Conservation (phyloP, 2,113 vertebrate species). For the Pseudopodoces humilis region DNA sequence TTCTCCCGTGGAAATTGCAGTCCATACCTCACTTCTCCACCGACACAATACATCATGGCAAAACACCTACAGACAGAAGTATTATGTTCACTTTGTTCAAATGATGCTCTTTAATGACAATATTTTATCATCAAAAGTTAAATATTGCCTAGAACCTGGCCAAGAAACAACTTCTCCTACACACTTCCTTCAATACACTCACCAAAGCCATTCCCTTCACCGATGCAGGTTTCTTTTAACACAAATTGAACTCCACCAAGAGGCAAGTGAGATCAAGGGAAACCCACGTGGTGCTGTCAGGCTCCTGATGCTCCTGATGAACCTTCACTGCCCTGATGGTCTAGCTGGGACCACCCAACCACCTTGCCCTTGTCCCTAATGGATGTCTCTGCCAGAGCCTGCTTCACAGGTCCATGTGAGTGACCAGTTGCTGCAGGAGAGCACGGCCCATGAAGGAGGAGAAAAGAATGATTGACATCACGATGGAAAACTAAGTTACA, state of each 20-base stretch:
- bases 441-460: neutral
- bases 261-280: neutral
- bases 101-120: neutral
- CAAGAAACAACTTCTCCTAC: neutral
- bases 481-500: neutral
- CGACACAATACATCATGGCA: accelerated
- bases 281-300: accelerated
- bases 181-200: neutral
- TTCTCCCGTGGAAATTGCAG: neutral
- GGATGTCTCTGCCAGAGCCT: neutral
- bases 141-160: neutral
- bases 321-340: neutral
- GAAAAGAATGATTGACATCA: neutral
- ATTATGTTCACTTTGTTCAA: neutral
- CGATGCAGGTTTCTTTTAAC: neutral
- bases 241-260: neutral
- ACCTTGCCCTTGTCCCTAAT: neutral
- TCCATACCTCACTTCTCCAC: neutral
- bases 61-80: neutral
- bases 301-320: neutral
- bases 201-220: neutral
- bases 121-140: neutral
- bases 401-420: neutral
- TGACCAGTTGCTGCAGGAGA: neutral
- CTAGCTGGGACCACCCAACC: neutral